Base-by-base conservation (phyloP, 2,888 invertebrate genomes). In the Sthenelais limicola region DNA sequence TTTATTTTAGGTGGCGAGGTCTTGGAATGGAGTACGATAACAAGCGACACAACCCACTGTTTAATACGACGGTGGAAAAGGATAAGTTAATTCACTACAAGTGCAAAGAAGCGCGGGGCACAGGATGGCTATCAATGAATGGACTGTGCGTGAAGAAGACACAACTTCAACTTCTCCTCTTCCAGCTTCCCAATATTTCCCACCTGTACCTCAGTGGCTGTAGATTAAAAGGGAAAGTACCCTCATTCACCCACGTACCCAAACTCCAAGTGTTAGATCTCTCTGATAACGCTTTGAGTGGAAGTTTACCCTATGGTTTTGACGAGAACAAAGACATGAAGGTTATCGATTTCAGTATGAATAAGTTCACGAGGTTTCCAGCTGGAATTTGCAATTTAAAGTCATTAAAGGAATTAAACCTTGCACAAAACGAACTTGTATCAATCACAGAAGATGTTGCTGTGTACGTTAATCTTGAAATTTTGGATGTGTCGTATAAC, bases 101-200 rank as follows among this genome's bases (percentile, higher is more conserved):
- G 12, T 62, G 62, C 24, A 18, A 24, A 15, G 62, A 62, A 38
- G 35, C 62, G 3, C 35, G 62, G 3, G 35, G 62, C 1, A 62
- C 62, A 7, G 62, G 62, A 62, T 62, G 62, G 35, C 38, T 62
- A n/a, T 62, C 62, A 38, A 9, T 62, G 24, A 62, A 62, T 43
- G 38, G 62, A 12, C 24, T 62, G 9, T 43, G 62, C 5, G 62
- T 62, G 15, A n/a, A 21, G 35, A 15, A 15, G 9, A n/a, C 12
- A 15, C 12, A 26, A 15, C 62, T 62, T 18, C 9, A 35, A 43
- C 9, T 21, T 5, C 5, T 38, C 18, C 26, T 62, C 62, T 15
- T 15, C 62, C 12, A 38, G 24, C 35, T 62, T 7, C 35, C 62
- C 9, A 35, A 62, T 43, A 21, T 62, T 3, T n/a, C 62, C 1